These are phyloP conservation scores for Gerris lacustris DNA, from an alignment of 2,888 invertebrate species.

Conservation along the genomic window DNA sequence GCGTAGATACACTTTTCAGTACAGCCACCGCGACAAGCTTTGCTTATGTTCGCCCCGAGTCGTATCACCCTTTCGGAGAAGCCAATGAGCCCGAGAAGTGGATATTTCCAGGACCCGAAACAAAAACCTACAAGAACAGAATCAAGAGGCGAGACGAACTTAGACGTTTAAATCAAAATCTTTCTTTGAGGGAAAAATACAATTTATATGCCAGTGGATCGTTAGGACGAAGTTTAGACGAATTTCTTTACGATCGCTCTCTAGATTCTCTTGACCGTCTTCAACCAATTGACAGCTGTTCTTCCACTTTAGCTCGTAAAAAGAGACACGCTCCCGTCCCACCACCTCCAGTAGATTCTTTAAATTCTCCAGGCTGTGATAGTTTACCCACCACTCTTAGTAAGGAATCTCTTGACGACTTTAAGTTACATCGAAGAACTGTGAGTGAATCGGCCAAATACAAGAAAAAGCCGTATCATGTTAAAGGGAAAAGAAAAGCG, in stretches of 20 bases:
- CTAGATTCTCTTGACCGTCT: neutral
- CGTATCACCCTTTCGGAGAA: slow-evolving; percentile 39
- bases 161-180: slow-evolving; percentile 46
- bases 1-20: slow-evolving; percentile 56
- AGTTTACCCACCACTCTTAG: slow-evolving; percentile 30
- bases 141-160: slow-evolving; percentile 47
- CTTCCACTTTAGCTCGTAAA: slow-evolving; percentile 26
- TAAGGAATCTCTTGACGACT: slow-evolving; percentile 7
- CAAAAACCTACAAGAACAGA: slow-evolving; percentile 51
- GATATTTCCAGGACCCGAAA: slow-evolving; percentile 46
- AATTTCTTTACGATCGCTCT: slow-evolving; percentile 20
- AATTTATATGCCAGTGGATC: slow-evolving; percentile 41
- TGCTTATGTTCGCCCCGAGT: slow-evolving; percentile 49
- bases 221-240: slow-evolving; percentile 25
- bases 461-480: slow-evolving; percentile 48
- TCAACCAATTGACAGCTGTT: too few species aligned
- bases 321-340: slow-evolving; percentile 41
- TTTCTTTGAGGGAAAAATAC: slow-evolving; percentile 54
- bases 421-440: slow-evolving; percentile 41
- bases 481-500: slow-evolving; percentile 62
- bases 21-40: slow-evolving; percentile 61
- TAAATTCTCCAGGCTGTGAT: slow-evolving; percentile 24
- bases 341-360: slow-evolving; percentile 35
- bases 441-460: slow-evolving; percentile 50
- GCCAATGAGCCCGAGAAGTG: slow-evolving; percentile 29